These are phyloP conservation scores for Drosophila lacicola DNA, from an alignment of 2,888 invertebrate species.

Conservation along the genomic window DNA sequence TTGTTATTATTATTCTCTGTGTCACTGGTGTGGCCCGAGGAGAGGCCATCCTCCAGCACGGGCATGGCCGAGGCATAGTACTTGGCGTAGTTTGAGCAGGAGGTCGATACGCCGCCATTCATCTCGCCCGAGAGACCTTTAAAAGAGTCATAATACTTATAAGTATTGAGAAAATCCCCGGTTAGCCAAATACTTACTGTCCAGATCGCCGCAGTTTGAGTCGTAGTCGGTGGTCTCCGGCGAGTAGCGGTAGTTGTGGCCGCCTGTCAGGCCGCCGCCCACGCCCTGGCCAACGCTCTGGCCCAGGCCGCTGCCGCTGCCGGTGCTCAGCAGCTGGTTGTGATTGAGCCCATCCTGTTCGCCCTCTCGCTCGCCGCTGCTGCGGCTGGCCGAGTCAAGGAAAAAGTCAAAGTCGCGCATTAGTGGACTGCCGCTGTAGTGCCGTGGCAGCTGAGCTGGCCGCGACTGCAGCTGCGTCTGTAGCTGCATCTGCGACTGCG, in stretches of 20 bases:
- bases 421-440: slow-evolving; percentile 80
- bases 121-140: slow-evolving; percentile 86
- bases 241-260: slow-evolving; percentile 92
- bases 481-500: slow-evolving; percentile 50
- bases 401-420: slow-evolving; percentile 85
- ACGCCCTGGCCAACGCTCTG: slow-evolving; percentile 52
- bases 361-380: slow-evolving; percentile 84
- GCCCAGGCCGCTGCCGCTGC: slow-evolving; percentile 83
- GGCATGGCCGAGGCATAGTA: slow-evolving; percentile 93
- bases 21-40: slow-evolving; percentile 97
- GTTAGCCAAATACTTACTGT: slow-evolving; percentile 87
- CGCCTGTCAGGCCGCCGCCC: slow-evolving; percentile 52
- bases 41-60: slow-evolving; percentile 96
- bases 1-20: slow-evolving; percentile 89
- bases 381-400: slow-evolving; percentile 84
- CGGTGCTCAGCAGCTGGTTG: slow-evolving; percentile 77
- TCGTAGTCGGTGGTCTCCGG: slow-evolving; percentile 97
- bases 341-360: slow-evolving; percentile 84
- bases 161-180: not conserved
- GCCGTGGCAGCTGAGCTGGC: slow-evolving; percentile 63
- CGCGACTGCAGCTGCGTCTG: slow-evolving; percentile 56
- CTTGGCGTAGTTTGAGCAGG: slow-evolving; percentile 88
- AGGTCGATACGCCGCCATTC: slow-evolving; percentile 87
- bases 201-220: slow-evolving; percentile 92
- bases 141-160: not conserved